Base-by-base conservation (phyloP, 2,113 vertebrate genomes). In the Smithornis capensis region DNA sequence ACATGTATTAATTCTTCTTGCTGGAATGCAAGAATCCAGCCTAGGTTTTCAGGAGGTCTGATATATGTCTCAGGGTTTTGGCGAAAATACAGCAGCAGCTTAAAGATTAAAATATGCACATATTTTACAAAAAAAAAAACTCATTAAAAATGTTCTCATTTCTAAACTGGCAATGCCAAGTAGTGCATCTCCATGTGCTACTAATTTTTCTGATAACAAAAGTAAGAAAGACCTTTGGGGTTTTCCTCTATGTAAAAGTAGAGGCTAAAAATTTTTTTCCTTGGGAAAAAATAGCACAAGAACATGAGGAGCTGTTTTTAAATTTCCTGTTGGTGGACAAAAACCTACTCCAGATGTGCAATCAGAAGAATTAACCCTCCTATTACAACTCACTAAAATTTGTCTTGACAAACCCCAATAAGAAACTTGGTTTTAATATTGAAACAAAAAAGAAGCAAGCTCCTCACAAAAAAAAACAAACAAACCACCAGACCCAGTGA, bases 281-380 rank as follows among this genome's bases (percentile, higher is more conserved):
- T 80, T 0, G 0, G 37, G 55, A 19, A 85, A 75, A 89, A 81
- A 21, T 1, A 71, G 9, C 23, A 59, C 21, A 69, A 82, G 67
- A 69, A 75, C 2, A 2, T 27, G 35, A 76, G 8, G 2, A 0
- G 5, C 47, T 37, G 55, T 65, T 90, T 42, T 64, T 40, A 0
- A 16, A 76, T 95, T 96, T 94, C 89, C 81, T 88, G 52, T 75
- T 63, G 23, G 52, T 90, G 31, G n/a, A 85, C 56, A 64, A 88
- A 82, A 93, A 65, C 40, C 23, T 70, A 37, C 35, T 59, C 44
- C 90, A 92, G 52, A 21, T 83, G 57, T 31, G 19, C 56, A 91
- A 82, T 53, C 49, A 71, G 40, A 64, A 29, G 67, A 55, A 28
- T 49, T 65, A 78, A 42, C 14, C 27, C 18, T 71, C 53, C 24